A percentile compares a stretch with the other conserved stretches of the same genome.
These are phyloP conservation scores for Micromesistius poutassou DNA, from an alignment of 2,797 vertebrate genomes.

Conservation along the genomic window DNA sequence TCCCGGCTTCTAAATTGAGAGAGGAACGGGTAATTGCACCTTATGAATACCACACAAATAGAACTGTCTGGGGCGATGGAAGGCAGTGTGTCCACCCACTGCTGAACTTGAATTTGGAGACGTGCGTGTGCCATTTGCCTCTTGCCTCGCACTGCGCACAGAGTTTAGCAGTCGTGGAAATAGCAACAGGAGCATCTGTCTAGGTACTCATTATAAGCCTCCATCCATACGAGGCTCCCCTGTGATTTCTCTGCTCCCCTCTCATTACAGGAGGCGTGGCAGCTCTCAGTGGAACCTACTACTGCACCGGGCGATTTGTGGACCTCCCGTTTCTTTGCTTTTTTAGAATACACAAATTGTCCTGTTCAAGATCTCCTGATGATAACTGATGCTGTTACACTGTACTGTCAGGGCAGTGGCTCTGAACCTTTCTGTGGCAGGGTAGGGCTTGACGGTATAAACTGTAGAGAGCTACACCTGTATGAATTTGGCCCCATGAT, in stretches of 20 bases:
- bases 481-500: too few species aligned
- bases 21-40: slow-evolving; percentile 64
- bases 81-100: slow-evolving; percentile 58
- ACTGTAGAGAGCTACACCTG: too few species aligned
- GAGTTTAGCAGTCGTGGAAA: slow-evolving; percentile 46
- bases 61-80: slow-evolving; percentile 50
- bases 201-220: slow-evolving; percentile 62
- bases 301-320: slow-evolving; percentile 40
- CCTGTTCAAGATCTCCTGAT: neutral
- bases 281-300: slow-evolving; percentile 30
- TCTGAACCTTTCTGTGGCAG: neutral
- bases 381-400: neutral
- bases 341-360: neutral
- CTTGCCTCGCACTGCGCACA: slow-evolving; percentile 33
- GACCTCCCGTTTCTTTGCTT: slow-evolving; percentile 26
- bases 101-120: slow-evolving; percentile 32
- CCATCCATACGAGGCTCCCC: slow-evolving; percentile 38
- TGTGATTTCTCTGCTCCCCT: slow-evolving; percentile 55
- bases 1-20: slow-evolving; percentile 60
- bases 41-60: slow-evolving; percentile 65
- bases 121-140: slow-evolving; percentile 17
- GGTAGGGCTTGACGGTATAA: too few species aligned
- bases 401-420: neutral
- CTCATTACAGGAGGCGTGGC: slow-evolving; percentile 63
- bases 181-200: slow-evolving; percentile 50